Base-by-base conservation (phyloP, 2,888 invertebrate species). In the Gastrophysa polygoni region DNA sequence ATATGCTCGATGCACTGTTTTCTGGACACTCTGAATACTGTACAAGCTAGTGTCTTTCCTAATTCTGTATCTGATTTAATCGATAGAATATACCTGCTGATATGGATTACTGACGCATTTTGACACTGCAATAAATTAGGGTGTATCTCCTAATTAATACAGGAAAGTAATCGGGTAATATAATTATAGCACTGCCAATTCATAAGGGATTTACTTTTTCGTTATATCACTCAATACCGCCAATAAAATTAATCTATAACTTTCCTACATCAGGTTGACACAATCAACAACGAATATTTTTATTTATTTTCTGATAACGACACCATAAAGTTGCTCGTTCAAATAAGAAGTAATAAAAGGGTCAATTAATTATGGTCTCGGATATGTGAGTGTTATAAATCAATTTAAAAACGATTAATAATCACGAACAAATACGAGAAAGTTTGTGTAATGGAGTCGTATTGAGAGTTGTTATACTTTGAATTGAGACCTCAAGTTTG, bases 351-450 rank as follows among this genome's bases (percentile, higher is more conserved):
- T 64, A 66, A 67, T 63, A 69, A 64, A 69, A 68, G 69, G 72
- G 67, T 66, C 71, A 71, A 72, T 73, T 74, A 73, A 74, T 73
- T 69, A 67, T 66, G 61, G 68, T 66, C 63, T 56, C 67, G 66
- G 65, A 64, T 63, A 65, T 70, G 69, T 60, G 67, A 66, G 61
- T 61, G 73, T 69, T 72, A 77, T 80, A 80, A 79, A 80, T 80
- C 78, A 79, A 80, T 79, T 79, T 79, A 77, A 77, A 75, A 77
- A 68, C 78, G 73, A 80, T 80, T 79, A 80, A 78, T 78, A 77
- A 78, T 77, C 73, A 71, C 73, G 71, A 73, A 71, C 69, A 76
- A 75, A 77, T 72, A 77, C 70, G 68, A 74, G 72, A 72, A 76
- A 70, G 73, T 69, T 59, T 61, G 63, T 62, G 57, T 61, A 65